Evolutionary conservation across 2,797 vertebrate genomes (phyloP).

Genomic region (Amblyraja radiata): DNA sequence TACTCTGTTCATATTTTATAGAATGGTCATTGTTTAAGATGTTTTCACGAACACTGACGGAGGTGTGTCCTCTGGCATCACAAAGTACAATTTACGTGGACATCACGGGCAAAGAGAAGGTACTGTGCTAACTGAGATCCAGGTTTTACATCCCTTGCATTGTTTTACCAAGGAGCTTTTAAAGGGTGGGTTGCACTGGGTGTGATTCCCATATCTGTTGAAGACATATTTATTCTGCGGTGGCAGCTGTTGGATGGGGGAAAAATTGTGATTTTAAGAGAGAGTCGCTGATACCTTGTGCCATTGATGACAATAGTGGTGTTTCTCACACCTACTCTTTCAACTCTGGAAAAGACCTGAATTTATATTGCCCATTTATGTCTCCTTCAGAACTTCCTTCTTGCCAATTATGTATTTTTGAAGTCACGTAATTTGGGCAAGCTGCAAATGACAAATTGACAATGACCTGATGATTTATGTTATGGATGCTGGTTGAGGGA

Average conservation of each 20-base stretch:
- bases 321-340: not conserved
- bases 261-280: not conserved
- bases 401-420: too few species aligned
- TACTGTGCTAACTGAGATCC: conserved; percentile 44
- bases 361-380: too few species aligned
- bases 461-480: too few species aligned
- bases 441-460: too few species aligned
- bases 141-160: not conserved
- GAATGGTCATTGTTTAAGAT: conserved; percentile 97
- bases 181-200: not conserved
- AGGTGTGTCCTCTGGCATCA: conserved; percentile 83
- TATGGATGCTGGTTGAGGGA: not conserved
- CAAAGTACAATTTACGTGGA: conserved; percentile 90
- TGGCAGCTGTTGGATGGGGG: not conserved
- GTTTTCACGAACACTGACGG: conserved; percentile 89
- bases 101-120: conserved; percentile 76
- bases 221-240: not conserved
- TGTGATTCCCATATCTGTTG: not conserved
- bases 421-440: too few species aligned
- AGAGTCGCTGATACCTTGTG: not conserved
- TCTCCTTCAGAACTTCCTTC: too few species aligned
- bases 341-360: too few species aligned
- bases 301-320: not conserved
- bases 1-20: conserved; percentile 44
- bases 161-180: not conserved